Percentiles rank a stretch among this genome's conserved stretches.
Evolutionary conservation across 2,888 invertebrate species (phyloP).

Genomic region (Entomobrya proxima): DNA sequence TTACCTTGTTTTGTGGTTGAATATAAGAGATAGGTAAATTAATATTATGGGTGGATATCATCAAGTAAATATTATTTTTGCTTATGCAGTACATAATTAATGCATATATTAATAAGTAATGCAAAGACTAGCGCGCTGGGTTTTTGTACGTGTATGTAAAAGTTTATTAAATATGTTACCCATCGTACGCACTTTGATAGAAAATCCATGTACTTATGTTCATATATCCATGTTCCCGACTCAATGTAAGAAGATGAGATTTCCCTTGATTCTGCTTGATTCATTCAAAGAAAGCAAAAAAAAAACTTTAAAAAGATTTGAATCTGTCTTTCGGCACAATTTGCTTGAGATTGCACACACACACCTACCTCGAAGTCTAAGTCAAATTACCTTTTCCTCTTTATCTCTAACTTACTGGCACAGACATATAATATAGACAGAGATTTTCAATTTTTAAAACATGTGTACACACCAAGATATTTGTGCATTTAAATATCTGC

Average conservation of each 20-base stretch:
- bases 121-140: no score
- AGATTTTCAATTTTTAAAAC: no score
- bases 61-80: conserved; percentile 16
- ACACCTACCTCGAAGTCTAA: no score
- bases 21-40: background rate
- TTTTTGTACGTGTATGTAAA: background rate
- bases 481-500: background rate
- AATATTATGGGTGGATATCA: conserved; percentile 6
- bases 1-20: conserved; percentile 11
- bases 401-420: no score
- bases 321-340: conserved; percentile 52
- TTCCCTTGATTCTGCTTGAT: no score
- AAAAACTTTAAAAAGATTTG: conserved; percentile 15
- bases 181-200: no score
- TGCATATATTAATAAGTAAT: background rate
- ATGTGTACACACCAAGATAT: background rate
- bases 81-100: background rate
- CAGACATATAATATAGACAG: no score
- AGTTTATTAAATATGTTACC: no score
- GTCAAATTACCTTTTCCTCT: no score
- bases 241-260: no score
- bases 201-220: no score
- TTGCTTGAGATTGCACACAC: conserved; percentile 42
- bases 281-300: background rate
- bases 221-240: no score